Evolutionary conservation across 2,888 invertebrate species (phyloP), one percentile per base, ranked within the genome.

Genomic region (Seira musarum): DNA sequence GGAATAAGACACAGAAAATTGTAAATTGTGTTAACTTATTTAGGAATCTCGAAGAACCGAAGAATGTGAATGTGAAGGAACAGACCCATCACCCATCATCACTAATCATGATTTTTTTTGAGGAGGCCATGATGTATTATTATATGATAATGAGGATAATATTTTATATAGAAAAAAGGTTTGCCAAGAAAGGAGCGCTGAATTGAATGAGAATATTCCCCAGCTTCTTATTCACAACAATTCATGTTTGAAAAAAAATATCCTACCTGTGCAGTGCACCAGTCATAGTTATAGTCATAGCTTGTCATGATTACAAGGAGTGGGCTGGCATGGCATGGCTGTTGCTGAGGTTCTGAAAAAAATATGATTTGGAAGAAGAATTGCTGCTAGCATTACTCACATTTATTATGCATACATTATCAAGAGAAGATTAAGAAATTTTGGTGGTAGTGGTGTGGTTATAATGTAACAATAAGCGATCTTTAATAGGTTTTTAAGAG

Each of bases 31-130:
- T n/a, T n/a, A n/a, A n/a, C n/a, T n/a, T n/a, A n/a, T n/a, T n/a
- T n/a, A n/a, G n/a, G n/a, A n/a, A n/a, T n/a, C n/a, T n/a, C n/a
- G n/a, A n/a, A n/a, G n/a, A n/a, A n/a, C n/a, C n/a, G n/a, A n/a
- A n/a, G n/a, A n/a, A n/a, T n/a, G n/a, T n/a, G n/a, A n/a, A n/a
- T n/a, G n/a, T n/a, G n/a, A n/a, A n/a, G n/a, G n/a, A n/a, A n/a
- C n/a, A n/a, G n/a, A n/a, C n/a, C n/a, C n/a, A n/a, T n/a, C n/a
- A 79, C 66, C 79, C 79, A 79, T 79, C 79, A 79, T 68, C 79
- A 79, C 79, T 79, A 79, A 79, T 79, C 79, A 79, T 73, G 67
- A 79, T 79, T 73, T 73, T 68, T 72, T 66, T 70, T 73, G 79
- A 79, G 72, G 72, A 72, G 67, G 53, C 49, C 79, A 73, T 73